Conservation (phyloP, 2,888 invertebrate genomes). For the Hedychridium roseum region DNA sequence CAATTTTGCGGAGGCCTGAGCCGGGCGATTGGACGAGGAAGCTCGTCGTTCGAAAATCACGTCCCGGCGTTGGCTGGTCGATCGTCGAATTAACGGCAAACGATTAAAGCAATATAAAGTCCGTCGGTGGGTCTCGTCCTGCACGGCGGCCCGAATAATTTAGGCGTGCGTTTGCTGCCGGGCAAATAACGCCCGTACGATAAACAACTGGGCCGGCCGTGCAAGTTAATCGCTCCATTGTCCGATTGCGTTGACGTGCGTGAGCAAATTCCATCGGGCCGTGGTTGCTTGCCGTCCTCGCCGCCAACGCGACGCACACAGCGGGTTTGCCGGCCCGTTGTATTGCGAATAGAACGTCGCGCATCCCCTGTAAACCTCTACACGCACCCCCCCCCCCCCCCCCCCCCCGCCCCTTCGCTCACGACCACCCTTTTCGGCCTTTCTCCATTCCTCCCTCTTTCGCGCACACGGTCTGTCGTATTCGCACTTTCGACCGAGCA, state of each 20-base stretch:
- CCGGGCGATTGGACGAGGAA: no score
- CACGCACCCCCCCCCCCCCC: not conserved
- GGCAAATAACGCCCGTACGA: constrained; percentile 52
- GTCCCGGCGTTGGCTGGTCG: constrained; percentile 24
- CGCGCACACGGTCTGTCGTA: not conserved
- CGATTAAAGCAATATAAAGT: constrained; percentile 54
- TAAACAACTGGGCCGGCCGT: constrained; percentile 53
- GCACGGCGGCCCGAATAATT: constrained; percentile 48
- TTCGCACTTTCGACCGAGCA: not conserved
- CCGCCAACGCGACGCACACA: not conserved
- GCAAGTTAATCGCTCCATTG: constrained; percentile 60
- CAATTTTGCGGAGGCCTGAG: no score
- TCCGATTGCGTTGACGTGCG: constrained; percentile 49
- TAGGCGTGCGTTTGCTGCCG: constrained; percentile 53
- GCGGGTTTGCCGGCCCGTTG: not conserved
- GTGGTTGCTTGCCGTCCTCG: not conserved
- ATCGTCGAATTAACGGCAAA: constrained; percentile 48
- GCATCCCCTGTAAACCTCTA: not conserved
- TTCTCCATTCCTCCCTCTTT: not conserved
- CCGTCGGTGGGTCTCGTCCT: constrained; percentile 36
- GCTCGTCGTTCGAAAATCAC: no score
- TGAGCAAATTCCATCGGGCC: constrained; percentile 45
- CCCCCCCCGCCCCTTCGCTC: constrained; percentile 8
- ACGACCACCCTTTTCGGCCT: no score
- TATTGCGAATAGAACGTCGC: not conserved